Evolutionary conservation across 2,797 vertebrate species (phyloP).

Genomic region (Molossus alvarezi): DNA sequence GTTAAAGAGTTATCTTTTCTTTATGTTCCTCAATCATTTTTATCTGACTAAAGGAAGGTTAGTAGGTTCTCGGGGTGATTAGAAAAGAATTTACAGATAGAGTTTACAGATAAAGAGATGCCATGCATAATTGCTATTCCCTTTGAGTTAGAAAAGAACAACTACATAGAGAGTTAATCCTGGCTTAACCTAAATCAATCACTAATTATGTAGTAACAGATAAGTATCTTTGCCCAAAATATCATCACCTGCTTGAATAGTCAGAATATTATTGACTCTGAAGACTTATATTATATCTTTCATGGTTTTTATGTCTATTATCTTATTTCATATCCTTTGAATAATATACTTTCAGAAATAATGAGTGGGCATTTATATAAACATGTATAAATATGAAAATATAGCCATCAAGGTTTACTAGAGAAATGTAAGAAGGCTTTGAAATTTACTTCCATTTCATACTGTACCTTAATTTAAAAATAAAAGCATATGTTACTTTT

Average conservation of each 20-base stretch:
- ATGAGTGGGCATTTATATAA: background rate
- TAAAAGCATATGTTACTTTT: background rate
- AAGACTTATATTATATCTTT: background rate
- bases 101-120: constrained; percentile 41
- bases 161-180: constrained; percentile 22
- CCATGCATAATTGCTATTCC: background rate
- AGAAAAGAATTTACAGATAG: background rate
- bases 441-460: background rate
- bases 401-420: background rate
- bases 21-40: background rate
- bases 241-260: background rate
- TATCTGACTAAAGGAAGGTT: background rate
- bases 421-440: background rate
- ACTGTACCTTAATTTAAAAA: background rate
- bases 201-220: constrained; percentile 6
- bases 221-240: constrained; percentile 13
- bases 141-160: background rate
- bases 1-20: background rate
- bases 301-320: background rate
- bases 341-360: background rate
- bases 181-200: constrained; percentile 19
- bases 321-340: background rate
- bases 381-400: background rate
- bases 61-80: background rate
- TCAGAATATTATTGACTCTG: background rate